Percentiles rank a stretch among this genome's conserved stretches.
These are phyloP conservation scores for Dolichoris vasculosae DNA, from an alignment of 1,140 invertebrate genomes.

Conservation along the genomic window DNA sequence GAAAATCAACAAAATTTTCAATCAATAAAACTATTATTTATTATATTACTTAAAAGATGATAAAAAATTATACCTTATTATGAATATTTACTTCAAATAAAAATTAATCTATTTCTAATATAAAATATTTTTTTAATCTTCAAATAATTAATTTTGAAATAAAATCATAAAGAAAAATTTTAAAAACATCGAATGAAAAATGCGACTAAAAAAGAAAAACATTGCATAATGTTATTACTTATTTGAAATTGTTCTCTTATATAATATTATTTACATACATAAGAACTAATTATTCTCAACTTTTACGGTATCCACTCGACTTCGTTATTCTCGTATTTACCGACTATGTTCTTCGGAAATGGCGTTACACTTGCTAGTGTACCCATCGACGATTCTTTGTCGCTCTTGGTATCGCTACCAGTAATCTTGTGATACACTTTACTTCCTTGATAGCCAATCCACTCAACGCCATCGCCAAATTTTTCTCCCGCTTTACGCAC, in stretches of 20 bases:
- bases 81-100: background rate
- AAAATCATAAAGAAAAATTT: too few relatives aligned
- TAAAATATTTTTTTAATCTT: background rate
- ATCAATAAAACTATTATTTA: background rate
- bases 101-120: background rate
- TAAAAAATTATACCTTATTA: too few relatives aligned
- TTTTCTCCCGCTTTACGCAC: slow-evolving; percentile 83
- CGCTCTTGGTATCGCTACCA: slow-evolving; percentile 57
- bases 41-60: too few relatives aligned
- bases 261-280: background rate
- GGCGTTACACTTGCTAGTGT: slow-evolving; percentile 9
- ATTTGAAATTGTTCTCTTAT: background rate
- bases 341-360: slow-evolving; percentile 42
- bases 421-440: slow-evolving; percentile 76
- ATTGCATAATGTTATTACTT: background rate
- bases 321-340: slow-evolving; percentile 68
- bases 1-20: background rate
- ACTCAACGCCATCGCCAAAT: slow-evolving; percentile 80
- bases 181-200: too few relatives aligned
- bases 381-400: slow-evolving; percentile 16
- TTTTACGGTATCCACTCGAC: slow-evolving; percentile 71
- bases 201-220: too few relatives aligned
- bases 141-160: too few relatives aligned
- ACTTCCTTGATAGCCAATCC: slow-evolving; percentile 74
- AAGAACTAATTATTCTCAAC: background rate